Evolutionary conservation across 2,888 invertebrate species (phyloP), one percentile per base, ranked within the genome.

Genomic region (Oscheius onirici): DNA sequence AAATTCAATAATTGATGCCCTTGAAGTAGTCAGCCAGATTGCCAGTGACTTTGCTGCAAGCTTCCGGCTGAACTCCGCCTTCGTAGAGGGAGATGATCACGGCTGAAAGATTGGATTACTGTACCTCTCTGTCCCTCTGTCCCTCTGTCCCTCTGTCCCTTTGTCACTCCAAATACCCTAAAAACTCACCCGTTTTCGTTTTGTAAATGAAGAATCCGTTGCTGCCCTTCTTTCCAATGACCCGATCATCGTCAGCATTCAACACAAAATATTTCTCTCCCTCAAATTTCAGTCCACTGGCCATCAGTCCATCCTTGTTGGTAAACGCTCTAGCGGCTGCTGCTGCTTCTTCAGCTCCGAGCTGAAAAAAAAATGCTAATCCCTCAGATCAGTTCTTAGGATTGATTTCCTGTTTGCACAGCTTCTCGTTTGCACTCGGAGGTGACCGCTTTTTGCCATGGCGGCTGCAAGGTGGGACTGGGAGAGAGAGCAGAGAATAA

Each of bases 141-240:
- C 34, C 3, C 34, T 34, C 34, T 34, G 34, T 34, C 34, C 8
- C 34, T 34, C 5, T 34, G 34, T 8, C 34, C 8, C 34, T 34
- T 8, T 34, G 0, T 34, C 34, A 6, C 34, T 34, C 34, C 34
- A n/a, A 17, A 13, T 46, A 46, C 5, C 20, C 46, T 3, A 3
- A 13, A 46, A 15, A 20, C 11, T 51, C 20, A 51, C 51, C 51
- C 20, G 51, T 15, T 11, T 68, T 76, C 13, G 86, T 84, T 76
- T 85, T 87, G 77, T 87, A 86, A 71, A 85, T 77, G 74, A 88
- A 87, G 72, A 87, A 88, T 61, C 87, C 87, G 13, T 78, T 76
- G 44, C 84, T 75, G 20, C 78, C 83, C 76, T 88, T 86, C 74
- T 88, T 88, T 34, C 85, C 87, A 65, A 87, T 88, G 13, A 87